Conservation (phyloP, 2,113 vertebrate species). For the Daboia siamensis region DNA sequence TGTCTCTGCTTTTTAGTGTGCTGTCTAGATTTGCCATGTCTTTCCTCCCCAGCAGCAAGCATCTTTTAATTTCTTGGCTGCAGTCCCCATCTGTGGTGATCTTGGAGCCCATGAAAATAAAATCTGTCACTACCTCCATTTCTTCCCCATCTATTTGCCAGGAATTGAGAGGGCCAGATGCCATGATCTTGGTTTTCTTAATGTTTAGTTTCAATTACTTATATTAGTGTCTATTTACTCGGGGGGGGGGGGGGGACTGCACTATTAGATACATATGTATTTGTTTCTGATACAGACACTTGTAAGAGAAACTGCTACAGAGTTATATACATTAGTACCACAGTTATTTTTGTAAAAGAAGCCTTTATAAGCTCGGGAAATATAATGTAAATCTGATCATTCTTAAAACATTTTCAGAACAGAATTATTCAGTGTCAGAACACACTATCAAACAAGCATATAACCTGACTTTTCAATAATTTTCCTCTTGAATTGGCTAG, state of each 20-base stretch:
- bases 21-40: no score
- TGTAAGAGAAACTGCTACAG: background rate
- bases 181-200: no score
- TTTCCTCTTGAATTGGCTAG: background rate
- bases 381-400: background rate
- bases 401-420: background rate
- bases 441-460: background rate
- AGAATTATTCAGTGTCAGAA: background rate
- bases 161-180: no score
- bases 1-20: no score
- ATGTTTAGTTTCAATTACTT: no score
- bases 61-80: no score
- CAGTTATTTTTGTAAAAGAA: background rate
- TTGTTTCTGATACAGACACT: background rate
- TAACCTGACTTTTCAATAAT: background rate
- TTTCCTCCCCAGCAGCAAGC: no score
- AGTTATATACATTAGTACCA: background rate
- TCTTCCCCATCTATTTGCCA: no score
- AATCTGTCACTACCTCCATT: no score
- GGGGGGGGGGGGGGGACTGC: background rate
- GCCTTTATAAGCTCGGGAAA: background rate
- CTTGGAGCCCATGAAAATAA: no score
- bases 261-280: background rate
- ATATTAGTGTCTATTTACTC: background rate
- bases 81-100: no score